Evolutionary conservation across 2,113 vertebrate genomes (phyloP).

Genomic region (Macheiramphus alcinus): DNA sequence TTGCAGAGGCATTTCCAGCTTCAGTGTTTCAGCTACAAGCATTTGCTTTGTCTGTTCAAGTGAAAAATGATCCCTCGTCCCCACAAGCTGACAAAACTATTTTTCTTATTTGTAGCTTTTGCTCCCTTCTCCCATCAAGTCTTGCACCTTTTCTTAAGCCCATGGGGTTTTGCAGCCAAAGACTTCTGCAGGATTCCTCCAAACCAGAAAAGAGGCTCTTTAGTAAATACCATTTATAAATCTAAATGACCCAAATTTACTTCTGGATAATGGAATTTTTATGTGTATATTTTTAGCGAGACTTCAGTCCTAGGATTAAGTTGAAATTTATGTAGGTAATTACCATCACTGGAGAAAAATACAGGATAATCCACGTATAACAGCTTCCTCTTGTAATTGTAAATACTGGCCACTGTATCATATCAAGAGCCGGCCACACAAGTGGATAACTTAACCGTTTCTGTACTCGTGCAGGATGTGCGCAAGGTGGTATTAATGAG

Average conservation of each 20-base stretch:
- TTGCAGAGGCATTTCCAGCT: background rate
- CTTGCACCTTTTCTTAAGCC: background rate
- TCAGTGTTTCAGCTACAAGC: background rate
- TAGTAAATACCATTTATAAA: conserved; percentile 8
- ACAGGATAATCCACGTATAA: conserved; percentile 7
- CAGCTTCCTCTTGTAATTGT: conserved; percentile 68
- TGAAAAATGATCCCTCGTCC: background rate
- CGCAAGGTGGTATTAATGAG: conserved; percentile 68
- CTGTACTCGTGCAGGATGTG: conserved; percentile 59
- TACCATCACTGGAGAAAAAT: conserved; percentile 47
- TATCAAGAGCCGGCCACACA: conserved; percentile 76
- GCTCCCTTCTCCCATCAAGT: background rate
- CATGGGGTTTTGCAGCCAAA: background rate
- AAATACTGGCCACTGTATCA: conserved; percentile 63
- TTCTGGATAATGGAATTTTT: conserved; percentile 21
- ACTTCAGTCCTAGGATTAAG: conserved; percentile 18
- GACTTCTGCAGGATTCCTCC: background rate
- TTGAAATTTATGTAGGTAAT: conserved; percentile 55
- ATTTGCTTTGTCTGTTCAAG: background rate
- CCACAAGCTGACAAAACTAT: background rate
- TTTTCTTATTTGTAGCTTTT: background rate
- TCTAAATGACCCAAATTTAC: background rate
- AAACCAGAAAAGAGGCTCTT: background rate
- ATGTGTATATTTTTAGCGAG: background rate
- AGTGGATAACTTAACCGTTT: conserved; percentile 70